Evolutionary conservation across 1,140 invertebrate genomes (phyloP).

Genomic region (Aplysia californica): DNA sequence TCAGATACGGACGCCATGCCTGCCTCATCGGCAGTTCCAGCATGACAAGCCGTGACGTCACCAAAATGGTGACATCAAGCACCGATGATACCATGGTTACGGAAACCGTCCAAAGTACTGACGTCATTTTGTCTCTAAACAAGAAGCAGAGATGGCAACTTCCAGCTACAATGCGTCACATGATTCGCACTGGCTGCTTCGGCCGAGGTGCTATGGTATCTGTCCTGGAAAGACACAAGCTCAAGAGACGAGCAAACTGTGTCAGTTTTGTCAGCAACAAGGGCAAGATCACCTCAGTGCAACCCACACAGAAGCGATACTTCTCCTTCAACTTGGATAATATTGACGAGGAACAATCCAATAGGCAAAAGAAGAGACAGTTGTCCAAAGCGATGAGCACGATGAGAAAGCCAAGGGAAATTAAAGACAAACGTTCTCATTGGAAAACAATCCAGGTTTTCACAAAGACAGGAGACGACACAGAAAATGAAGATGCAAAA

Average conservation of each 20-base stretch:
- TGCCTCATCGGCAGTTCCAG: background rate
- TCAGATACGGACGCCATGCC: slow-evolving; percentile 2
- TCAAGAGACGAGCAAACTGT: slow-evolving; percentile 34
- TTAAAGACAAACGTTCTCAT: background rate
- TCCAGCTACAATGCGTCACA: slow-evolving; percentile 23
- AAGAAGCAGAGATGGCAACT: slow-evolving; percentile 38
- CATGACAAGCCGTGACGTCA: background rate
- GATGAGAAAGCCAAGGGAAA: background rate
- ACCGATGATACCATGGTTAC: background rate
- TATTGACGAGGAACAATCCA: background rate
- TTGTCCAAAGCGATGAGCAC: background rate
- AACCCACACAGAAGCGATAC: slow-evolving; percentile 16
- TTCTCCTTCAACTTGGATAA: slow-evolving; percentile 22
- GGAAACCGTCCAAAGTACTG: background rate
- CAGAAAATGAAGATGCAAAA: background rate
- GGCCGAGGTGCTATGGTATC: slow-evolving; percentile 25
- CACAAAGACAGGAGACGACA: background rate
- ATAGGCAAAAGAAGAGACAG: background rate
- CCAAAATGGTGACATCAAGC: slow-evolving; percentile 28
- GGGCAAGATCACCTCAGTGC: slow-evolving; percentile 10
- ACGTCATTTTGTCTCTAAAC: slow-evolving; percentile 39
- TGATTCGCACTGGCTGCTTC: slow-evolving; percentile 19
- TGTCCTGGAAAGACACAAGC: slow-evolving; percentile 38
- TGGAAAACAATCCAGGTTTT: slow-evolving; percentile 1
- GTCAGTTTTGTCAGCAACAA: slow-evolving; percentile 35